These are phyloP conservation scores for Apteryx mantelli DNA, from an alignment of 2,113 vertebrate species.

Conservation along the genomic window DNA sequence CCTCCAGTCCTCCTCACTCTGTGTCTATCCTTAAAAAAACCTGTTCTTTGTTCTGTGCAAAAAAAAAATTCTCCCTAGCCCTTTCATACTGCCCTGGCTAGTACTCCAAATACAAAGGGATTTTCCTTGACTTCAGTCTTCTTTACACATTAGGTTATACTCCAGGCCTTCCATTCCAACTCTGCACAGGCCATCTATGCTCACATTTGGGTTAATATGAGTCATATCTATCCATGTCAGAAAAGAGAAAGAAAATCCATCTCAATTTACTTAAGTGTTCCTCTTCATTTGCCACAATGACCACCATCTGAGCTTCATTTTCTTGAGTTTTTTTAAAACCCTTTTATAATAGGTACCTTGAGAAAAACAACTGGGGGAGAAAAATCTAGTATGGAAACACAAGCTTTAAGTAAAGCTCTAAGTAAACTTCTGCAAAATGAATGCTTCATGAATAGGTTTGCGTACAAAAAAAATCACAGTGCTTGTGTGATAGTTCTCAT, in stretches of 20 bases:
- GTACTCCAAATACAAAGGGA: not conserved
- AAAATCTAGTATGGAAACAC: not conserved
- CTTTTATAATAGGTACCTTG: not conserved
- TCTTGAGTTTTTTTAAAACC: not conserved
- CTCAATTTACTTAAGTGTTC: fast-evolving
- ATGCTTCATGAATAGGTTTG: not conserved
- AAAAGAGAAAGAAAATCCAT: not conserved
- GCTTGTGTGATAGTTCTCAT: not conserved
- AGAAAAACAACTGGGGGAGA: not conserved
- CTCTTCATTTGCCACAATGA: not conserved
- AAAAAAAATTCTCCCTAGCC: not conserved
- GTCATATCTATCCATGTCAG: not conserved
- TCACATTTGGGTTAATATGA: not conserved
- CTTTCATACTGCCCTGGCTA: not conserved
- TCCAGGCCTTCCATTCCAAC: not conserved
- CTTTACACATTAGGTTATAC: not conserved
- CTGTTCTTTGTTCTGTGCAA: too few species aligned
- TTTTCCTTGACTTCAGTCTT: not conserved
- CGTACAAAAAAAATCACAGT: not conserved
- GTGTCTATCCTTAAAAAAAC: not conserved
- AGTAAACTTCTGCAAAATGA: not conserved
- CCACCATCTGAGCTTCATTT: not conserved
- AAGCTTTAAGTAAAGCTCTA: not conserved
- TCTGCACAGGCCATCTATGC: not conserved
- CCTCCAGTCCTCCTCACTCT: not conserved